Base-by-base conservation (phyloP, 2,797 vertebrate species). In the Mallotus villosus region DNA sequence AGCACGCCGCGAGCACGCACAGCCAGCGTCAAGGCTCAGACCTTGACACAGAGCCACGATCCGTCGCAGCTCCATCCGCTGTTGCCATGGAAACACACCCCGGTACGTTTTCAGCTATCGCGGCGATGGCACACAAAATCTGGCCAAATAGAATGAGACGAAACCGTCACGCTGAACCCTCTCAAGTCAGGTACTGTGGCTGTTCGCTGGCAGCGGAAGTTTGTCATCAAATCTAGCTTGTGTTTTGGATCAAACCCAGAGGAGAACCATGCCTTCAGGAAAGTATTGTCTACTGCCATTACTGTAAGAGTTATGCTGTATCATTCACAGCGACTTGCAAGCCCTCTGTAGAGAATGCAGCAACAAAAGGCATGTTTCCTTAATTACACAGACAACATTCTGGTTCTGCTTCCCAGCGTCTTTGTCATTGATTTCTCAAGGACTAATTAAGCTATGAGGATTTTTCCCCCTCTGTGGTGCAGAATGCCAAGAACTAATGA, bases 61-160 rank as follows among this genome's bases (percentile, higher is more conserved):
- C 87, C 75, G 74, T 86, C 59, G 5, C 86, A 81, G 88, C 86
- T 89, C 84, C 86, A 90, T 92, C 88, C 81, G 72, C 85, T 83
- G 91, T 93, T 92, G 89, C 91, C 83, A 92, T 91, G 75, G 91
- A 79, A 93, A 93, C 92, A 85, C 82, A 86, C 85, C 82, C 85
- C 70, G 1, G 63, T 60, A 19, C 32, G 21, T 32, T 41, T 60
- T 74, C 63, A 83, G 81, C 86, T 87, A 86, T 88, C 86, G 87
- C 83, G 81, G 84, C 77, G 73, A 87, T 74, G 16, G 32, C 61
- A 37, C 29, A 55, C 82, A 86, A 88, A 88, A 86, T 79, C 27
- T 53, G 29, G 53, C 27, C 14, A 16, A 37, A n/a, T 22, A 34
- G 51, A n/a, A 17, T 24, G 59, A 5, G 17, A 46, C 29, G 79